Percentiles rank a stretch among this genome's conserved stretches.
Conservation (phyloP, 1,140 invertebrate species). For the Platyscapa corneri region DNA sequence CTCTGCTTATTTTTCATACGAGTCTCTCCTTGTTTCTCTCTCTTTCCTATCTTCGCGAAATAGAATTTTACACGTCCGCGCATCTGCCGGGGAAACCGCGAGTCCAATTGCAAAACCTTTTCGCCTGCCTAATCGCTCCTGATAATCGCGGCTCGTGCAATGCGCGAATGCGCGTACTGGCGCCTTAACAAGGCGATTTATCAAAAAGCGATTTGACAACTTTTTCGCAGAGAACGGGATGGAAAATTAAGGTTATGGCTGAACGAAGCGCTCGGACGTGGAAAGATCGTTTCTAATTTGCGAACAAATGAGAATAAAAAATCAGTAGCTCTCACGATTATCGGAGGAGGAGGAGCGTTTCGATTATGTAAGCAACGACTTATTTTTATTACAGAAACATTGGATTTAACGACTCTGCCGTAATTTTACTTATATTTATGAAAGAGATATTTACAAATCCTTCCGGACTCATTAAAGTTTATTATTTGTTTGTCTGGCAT, state of each 20-base stretch:
- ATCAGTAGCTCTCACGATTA: not conserved
- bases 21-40: not conserved
- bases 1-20: too few species aligned
- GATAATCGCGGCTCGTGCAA: not conserved
- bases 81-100: not conserved
- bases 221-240: not conserved
- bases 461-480: not conserved
- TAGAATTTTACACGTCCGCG: not conserved
- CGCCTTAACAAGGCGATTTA: not conserved
- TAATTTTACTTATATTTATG: not conserved
- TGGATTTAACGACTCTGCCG: not conserved
- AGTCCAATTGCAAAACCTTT: not conserved
- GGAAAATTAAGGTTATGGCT: not conserved
- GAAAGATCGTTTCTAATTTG: not conserved
- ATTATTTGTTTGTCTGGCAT: not conserved
- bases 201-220: not conserved
- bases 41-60: not conserved
- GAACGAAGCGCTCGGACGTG: not conserved
- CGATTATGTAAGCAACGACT: slow-evolving; percentile 23
- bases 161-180: not conserved
- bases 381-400: slow-evolving; percentile 4
- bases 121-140: not conserved
- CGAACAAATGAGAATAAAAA: not conserved
- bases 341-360: not conserved
- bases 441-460: not conserved